These are phyloP conservation scores for Chaetogeoica ovagalla DNA, from an alignment of 2,888 invertebrate species.

Conservation along the genomic window DNA sequence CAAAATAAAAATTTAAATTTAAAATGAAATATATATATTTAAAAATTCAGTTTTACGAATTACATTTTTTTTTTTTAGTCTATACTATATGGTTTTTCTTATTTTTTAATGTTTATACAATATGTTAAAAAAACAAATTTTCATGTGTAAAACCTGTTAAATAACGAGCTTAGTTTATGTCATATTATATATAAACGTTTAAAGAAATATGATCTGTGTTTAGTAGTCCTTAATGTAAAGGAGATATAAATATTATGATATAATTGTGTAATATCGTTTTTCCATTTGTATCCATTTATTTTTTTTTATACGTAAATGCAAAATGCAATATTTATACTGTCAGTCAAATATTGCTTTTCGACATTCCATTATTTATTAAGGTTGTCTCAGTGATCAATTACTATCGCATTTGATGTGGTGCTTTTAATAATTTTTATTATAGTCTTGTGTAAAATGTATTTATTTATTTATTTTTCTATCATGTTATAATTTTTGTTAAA, in stretches of 20 bases:
- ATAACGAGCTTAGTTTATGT: slow-evolving; percentile 17
- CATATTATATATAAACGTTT: background rate
- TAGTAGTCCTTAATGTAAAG: background rate
- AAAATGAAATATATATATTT: too few relatives aligned
- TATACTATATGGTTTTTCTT: background rate
- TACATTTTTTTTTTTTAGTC: slow-evolving; percentile 9
- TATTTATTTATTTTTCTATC: background rate
- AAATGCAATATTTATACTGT: background rate
- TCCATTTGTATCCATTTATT: slow-evolving; percentile 2
- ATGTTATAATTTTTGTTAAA: background rate
- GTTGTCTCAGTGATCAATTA: background rate
- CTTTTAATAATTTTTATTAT: slow-evolving; percentile 15
- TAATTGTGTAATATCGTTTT: background rate
- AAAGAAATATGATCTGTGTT: background rate
- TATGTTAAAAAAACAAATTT: background rate
- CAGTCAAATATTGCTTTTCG: background rate
- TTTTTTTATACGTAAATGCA: slow-evolving; percentile 2
- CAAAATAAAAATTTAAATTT: too few relatives aligned
- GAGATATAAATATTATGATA: background rate
- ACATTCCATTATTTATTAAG: slow-evolving; percentile 26
- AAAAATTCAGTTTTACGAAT: background rate
- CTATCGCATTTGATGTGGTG: slow-evolving; percentile 25
- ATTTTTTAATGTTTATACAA: slow-evolving; percentile 24
- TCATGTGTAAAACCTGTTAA: slow-evolving; percentile 11
- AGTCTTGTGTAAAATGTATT: slow-evolving; percentile 12